Evolutionary conservation across 1,140 invertebrate species (phyloP).

Genomic region (Drosophila navojoa): DNA sequence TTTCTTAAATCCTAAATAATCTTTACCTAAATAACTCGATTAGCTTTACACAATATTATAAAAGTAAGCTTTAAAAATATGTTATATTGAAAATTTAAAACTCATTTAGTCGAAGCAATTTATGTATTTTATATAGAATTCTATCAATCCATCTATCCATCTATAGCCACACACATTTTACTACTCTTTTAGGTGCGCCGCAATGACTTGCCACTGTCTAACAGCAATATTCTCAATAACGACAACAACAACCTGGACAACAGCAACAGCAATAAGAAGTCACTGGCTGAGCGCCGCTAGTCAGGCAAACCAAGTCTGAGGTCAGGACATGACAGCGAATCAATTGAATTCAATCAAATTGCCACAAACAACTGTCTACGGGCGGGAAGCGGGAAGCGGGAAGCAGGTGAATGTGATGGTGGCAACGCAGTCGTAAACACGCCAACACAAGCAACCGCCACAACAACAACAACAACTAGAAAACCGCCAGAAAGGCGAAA

Average conservation of each 20-base stretch:
- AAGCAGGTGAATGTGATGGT: not conserved
- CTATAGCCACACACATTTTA: not conserved
- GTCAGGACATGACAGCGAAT: constrained; percentile 37
- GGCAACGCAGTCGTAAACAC: constrained; percentile 9
- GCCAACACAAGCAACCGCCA: not conserved
- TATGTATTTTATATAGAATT: no score
- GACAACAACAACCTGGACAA: not conserved
- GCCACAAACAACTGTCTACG: constrained; percentile 26
- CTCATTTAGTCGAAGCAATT: no score
- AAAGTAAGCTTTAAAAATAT: no score
- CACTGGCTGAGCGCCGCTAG: constrained; percentile 5
- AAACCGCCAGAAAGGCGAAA: constrained; percentile 25
- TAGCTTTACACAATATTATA: no score
- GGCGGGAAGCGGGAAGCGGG: not conserved
- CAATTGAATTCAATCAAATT: constrained; percentile 55
- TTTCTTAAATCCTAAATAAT: no score
- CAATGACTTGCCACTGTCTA: constrained; percentile 22
- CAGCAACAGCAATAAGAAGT: not conserved
- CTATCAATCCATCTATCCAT: no score
- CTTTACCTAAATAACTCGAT: no score
- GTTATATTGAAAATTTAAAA: no score
- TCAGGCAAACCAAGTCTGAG: not conserved
- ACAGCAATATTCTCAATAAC: constrained; percentile 5
- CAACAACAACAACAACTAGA: constrained; percentile 22
- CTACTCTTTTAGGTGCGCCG: constrained; percentile 29